Base-by-base conservation (phyloP, 2,888 invertebrate species). In the Conops quadrifasciatus region DNA sequence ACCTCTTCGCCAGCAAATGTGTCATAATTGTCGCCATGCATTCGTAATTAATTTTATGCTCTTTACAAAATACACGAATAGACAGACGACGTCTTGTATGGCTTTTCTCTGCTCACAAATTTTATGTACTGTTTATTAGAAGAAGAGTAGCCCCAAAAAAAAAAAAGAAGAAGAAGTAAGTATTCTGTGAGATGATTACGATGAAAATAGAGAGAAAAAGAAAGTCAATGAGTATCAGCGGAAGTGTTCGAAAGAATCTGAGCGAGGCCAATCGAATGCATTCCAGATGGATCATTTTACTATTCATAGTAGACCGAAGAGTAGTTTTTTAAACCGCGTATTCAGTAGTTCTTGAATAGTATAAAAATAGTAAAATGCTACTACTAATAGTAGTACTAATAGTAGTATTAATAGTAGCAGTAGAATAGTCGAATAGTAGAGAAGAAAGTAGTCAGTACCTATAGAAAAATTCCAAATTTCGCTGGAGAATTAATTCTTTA, bases 41-140 rank as follows among this genome's bases (percentile, higher is more conserved):
- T 62, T 30, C 36, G 68, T 62, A 68, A 68, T 68, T 68, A 68
- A 60, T 68, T 68, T 68, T 24, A 68, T 68, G 68, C 62, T 53
- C 30, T 67, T 36, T 36, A 36, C 36, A 36, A 36, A 36, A 36
- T 36, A 36, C 36, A 19, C 43, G 11, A 7, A 36, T 60, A 36
- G n/a, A n/a, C n/a, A n/a, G n/a, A n/a, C n/a, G n/a, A n/a, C 30
- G 9, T 28, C n/a, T 2, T 53, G 1, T 53, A n/a, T n/a, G n/a
- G n/a, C 53, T 56, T 21, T 56, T 56, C 53, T 21, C 4, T 21
- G n/a, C 24, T 56, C 53, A 49, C 7, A 49, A 49, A 49, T 49
- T n/a, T 21, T 53, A 53, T 56, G 9, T 36, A 9, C 36, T 36
- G 36, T 36, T 36, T 36, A 36, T 36, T 36, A 36, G 36, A 36